These are phyloP conservation scores for Rhingia rostrata DNA, from an alignment of 2,888 invertebrate species.

Conservation along the genomic window DNA sequence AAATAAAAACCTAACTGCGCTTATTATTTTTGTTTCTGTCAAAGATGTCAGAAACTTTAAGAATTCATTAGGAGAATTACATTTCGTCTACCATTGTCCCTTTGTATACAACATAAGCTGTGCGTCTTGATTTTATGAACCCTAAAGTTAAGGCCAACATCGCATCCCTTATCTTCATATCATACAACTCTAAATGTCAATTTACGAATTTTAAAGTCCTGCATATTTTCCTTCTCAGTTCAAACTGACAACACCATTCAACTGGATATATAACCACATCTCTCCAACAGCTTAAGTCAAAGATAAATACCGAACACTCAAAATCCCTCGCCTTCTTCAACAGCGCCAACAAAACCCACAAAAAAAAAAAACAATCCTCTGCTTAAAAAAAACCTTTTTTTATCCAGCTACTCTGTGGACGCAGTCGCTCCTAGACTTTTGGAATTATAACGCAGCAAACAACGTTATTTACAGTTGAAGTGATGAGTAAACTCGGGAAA, in stretches of 20 bases:
- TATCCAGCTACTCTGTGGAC: neutral
- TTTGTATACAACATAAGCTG: no score
- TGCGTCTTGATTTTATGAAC: no score
- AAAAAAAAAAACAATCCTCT: conserved; percentile 8
- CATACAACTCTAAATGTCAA: neutral
- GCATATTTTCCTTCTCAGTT: neutral
- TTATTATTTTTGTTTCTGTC: no score
- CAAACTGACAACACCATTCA: conserved; percentile 4
- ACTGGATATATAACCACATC: conserved; percentile 4
- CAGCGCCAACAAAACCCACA: neutral
- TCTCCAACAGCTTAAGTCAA: conserved; percentile 14
- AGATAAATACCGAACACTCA: conserved; percentile 22
- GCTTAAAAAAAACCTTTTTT: neutral
- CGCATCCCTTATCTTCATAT: no score
- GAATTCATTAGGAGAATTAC: no score
- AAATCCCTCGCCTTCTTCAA: neutral
- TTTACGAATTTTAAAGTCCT: neutral
- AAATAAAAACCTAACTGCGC: no score
- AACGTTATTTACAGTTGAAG: conserved; percentile 55
- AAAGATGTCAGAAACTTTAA: no score
- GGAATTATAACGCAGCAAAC: conserved; percentile 48
- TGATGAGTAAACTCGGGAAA: conserved; percentile 52
- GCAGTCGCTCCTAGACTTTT: conserved; percentile 5
- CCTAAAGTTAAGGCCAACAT: no score
- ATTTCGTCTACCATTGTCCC: no score